Conservation (phyloP, 1,140 invertebrate species). For the Achatina immaculata region DNA sequence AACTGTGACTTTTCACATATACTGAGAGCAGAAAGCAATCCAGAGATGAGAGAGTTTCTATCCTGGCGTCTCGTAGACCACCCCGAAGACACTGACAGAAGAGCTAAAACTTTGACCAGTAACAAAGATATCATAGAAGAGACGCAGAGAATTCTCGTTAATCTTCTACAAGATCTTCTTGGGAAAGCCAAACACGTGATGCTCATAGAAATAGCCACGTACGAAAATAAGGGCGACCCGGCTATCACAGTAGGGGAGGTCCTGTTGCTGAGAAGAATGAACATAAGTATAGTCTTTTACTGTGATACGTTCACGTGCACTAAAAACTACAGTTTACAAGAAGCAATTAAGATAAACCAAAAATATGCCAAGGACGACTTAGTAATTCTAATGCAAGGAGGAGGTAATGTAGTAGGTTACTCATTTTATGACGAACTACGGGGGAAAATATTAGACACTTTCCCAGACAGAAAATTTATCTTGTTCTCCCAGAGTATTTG, state of each 20-base stretch:
- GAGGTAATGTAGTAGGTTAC: constrained; percentile 48
- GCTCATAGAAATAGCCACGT: constrained; percentile 41
- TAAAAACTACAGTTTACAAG: background rate
- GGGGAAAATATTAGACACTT: constrained; percentile 21
- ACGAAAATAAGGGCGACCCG: constrained; percentile 52
- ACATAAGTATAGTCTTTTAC: constrained; percentile 41
- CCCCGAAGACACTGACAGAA: constrained; percentile 34
- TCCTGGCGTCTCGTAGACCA: background rate
- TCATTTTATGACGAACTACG: constrained; percentile 3
- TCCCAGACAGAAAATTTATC: constrained; percentile 31
- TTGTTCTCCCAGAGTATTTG: constrained; percentile 47
- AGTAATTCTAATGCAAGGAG: constrained; percentile 45
- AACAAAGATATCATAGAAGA: constrained; percentile 40
- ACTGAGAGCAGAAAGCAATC: constrained; percentile 31
- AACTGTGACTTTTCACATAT: constrained; percentile 30
- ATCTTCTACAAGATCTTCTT: constrained; percentile 34
- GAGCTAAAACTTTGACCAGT: constrained; percentile 30
- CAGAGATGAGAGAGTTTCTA: constrained; percentile 27
- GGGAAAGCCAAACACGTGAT: constrained; percentile 39
- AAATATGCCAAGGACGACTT: constrained; percentile 34
- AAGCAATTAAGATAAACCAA: constrained; percentile 9
- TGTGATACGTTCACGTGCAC: constrained; percentile 38
- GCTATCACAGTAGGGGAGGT: constrained; percentile 47
- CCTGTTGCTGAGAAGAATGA: constrained; percentile 39
- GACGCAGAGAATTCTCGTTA: constrained; percentile 40